Evolutionary conservation across 2,113 vertebrate genomes (phyloP), one percentile per base, ranked within the genome.

Genomic region (Sclerurus mexicanus): DNA sequence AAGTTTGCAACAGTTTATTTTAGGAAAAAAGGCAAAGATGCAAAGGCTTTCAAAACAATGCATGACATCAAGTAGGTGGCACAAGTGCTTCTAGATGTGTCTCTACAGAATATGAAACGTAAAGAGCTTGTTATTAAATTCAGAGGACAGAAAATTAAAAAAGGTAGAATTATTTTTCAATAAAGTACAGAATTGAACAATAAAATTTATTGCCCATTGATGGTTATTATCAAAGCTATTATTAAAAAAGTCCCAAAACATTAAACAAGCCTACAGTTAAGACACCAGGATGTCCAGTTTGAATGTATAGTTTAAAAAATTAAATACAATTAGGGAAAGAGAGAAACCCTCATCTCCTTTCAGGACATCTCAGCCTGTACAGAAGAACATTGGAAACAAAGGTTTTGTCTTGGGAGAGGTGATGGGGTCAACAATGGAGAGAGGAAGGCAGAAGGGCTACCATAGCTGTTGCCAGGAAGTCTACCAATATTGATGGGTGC

Each of bases 121-220:
- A 84, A 52, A 71, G 27, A 75, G 0, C 6, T 72, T 72, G 33
- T 25, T 56, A 72, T 76, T 89, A 76, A 92, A 87, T 75, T 89
- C 53, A 89, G 49, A 76, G 14, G 30, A 37, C 55, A 92, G 71
- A 82, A 91, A 87, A 93, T 74, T 44, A 24, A 74, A 73, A 76
- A 62, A 60, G 3, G 17, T 56, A 84, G 20, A 81, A 87, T 40
- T 82, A 72, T 82, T 85, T 96, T 75, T 75, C 46, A 90, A 35
- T 73, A 10, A 69, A 89, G 30, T 83, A 52, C 30, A 46, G 14
- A 63, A 71, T 62, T 35, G 46, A 27, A 74, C 14, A 72, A 76
- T 79, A 55, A 85, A 87, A 30, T 67, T 85, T 44, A 59, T 90
- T 89, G 27, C 3, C 44, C 56, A 60, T 35, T 79, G 31, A 76